A percentile compares a stretch with the other conserved stretches of the same genome.
Evolutionary conservation across 2,888 invertebrate species (phyloP).

Genomic region (Hanleya hanleyi): DNA sequence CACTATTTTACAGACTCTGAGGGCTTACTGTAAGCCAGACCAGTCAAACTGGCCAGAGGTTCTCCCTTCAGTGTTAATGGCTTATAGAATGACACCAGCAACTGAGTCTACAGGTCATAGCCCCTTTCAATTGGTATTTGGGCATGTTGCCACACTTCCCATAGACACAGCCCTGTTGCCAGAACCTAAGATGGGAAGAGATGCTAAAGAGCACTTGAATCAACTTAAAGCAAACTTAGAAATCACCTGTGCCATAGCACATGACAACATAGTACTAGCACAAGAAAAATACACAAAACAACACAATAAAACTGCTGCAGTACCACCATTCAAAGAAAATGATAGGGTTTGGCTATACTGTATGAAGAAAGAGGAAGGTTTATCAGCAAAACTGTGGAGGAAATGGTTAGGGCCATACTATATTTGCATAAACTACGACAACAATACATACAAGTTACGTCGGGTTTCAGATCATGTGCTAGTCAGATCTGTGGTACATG

Average conservation of each 20-base stretch:
- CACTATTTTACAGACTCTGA: neutral
- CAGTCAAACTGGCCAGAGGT: neutral
- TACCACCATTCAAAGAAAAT: too few species aligned
- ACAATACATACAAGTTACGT: too few species aligned
- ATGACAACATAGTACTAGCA: neutral
- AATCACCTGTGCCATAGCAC: neutral
- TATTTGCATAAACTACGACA: too few species aligned
- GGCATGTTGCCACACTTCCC: neutral
- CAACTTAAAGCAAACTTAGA: neutral
- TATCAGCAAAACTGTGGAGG: too few species aligned
- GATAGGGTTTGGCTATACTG: too few species aligned
- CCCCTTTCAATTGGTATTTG: neutral
- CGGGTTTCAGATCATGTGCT: too few species aligned
- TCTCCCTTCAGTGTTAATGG: neutral
- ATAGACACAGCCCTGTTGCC: neutral
- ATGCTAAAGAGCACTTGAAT: neutral
- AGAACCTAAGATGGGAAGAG: neutral
- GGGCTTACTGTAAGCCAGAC: neutral
- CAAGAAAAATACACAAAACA: neutral
- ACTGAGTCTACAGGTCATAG: neutral
- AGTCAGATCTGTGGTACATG: too few species aligned
- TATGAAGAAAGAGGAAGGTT: too few species aligned
- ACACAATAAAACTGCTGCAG: too few species aligned
- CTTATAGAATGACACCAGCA: neutral
- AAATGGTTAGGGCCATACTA: too few species aligned